Base-by-base conservation (phyloP, 2,113 vertebrate genomes). In the Circaetus cinerascens region DNA sequence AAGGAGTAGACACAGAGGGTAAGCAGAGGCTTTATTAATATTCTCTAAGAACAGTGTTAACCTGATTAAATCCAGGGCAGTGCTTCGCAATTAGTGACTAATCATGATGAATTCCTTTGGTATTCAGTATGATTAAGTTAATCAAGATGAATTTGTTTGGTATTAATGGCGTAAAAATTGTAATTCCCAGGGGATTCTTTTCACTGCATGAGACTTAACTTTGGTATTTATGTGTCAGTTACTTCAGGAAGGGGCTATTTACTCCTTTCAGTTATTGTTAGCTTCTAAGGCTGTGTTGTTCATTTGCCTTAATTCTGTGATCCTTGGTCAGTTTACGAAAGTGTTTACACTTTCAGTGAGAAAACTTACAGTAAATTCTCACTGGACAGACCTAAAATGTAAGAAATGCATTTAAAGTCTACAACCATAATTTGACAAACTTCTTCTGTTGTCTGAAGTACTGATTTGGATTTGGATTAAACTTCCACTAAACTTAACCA, bases 1-100 rank as follows among this genome's bases (percentile, higher is more conserved):
- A 99, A 98, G 99, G 99, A 87, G 98, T 99, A 8, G 99, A 99
- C 94, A 99, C 98, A 23, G 93, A 95, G 96, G 99, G 99, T 99
- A 82, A 97, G 98, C 95, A 83, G 72, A 92, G 88, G 27, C 60
- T 92, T 50, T 75, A 93, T 76, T 92, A 82, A 32, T 41, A 23
- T 97, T 96, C 75, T 41, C 48, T 29, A 64, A 63, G 77, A 87
- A 68, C 1, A 3, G 13, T 27, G 43, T 88, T 86, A 68, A 69
- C 93, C 40, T 94, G 71, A 76, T 90, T 95, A 96, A 95, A 96
- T 94, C 86, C 75, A 71, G 88, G 93, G 69, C 69, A 50, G 40
- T 72, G 19, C 62, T 83, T 96, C 0, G 6, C 85, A 96, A 91
- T 86, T 62, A 88, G 19, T 81, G 92, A 83, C 73, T 91, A 79